These are phyloP conservation scores for Pheucticus melanocephalus DNA, from an alignment of 2,113 vertebrate genomes.

Conservation along the genomic window DNA sequence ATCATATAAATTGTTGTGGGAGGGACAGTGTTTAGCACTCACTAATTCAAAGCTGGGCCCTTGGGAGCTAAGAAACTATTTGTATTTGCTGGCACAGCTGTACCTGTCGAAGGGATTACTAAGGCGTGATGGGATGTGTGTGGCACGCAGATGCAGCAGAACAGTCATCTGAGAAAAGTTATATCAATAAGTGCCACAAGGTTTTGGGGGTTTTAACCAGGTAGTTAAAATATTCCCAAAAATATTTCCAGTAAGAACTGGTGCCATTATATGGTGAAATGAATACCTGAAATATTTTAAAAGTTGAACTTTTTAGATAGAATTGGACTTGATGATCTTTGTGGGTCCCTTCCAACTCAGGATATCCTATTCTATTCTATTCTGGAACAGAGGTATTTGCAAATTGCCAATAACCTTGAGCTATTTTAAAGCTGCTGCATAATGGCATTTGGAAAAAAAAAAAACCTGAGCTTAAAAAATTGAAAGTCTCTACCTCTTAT, in stretches of 20 bases:
- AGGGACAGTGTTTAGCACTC: background rate
- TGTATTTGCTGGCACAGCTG: constrained; percentile 35
- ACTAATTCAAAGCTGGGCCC: background rate
- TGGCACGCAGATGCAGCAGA: background rate
- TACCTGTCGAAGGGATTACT: background rate
- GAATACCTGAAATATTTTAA: background rate
- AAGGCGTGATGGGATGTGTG: background rate
- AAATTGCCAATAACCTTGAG: background rate
- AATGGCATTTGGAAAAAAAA: background rate
- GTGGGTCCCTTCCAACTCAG: background rate
- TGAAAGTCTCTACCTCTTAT: background rate
- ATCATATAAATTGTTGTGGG: background rate
- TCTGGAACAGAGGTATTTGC: background rate
- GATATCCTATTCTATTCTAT: background rate
- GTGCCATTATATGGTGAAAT: background rate
- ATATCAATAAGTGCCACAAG: background rate
- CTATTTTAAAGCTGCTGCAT: background rate
- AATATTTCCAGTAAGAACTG: background rate
- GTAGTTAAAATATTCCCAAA: background rate
- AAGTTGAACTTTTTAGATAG: background rate
- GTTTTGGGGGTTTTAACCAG: background rate
- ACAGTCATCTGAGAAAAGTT: background rate
- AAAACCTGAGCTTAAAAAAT: background rate
- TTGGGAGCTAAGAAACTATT: background rate
- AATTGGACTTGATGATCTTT: background rate